phyloP scores from a whole-genome alignment of 2,797 vertebrate species.

The Atherinosoma microstoma region DNA sequence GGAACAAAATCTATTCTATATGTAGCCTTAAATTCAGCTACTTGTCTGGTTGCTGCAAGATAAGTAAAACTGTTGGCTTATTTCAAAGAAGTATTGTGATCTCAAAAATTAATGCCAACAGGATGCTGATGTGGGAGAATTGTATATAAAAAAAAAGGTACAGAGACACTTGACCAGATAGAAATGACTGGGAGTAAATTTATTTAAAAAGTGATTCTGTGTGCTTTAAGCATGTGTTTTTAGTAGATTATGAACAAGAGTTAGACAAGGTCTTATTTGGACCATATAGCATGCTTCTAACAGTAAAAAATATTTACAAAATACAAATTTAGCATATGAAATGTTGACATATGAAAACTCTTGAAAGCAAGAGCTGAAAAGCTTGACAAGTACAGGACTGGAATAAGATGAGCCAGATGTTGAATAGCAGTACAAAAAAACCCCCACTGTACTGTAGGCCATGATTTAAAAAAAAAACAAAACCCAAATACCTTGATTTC shows the following conservation, averaged over 20 bases:
- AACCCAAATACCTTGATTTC: background rate
- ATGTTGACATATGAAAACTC: slow-evolving; percentile 78
- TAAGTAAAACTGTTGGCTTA: background rate
- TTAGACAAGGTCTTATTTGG: slow-evolving; percentile 48
- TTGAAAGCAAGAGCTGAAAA: slow-evolving; percentile 67
- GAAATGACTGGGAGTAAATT: slow-evolving; percentile 49
- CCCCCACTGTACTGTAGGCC: slow-evolving; percentile 19
- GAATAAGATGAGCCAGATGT: slow-evolving; percentile 27
- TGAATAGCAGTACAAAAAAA: slow-evolving; percentile 39
- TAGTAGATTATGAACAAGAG: slow-evolving; percentile 59
- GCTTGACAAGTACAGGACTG: slow-evolving; percentile 38
- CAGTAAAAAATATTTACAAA: slow-evolving; percentile 85
- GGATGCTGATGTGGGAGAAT: background rate
- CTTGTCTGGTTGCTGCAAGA: background rate
- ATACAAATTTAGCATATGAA: slow-evolving; percentile 78
- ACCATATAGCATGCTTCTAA: slow-evolving; percentile 68
- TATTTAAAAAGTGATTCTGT: slow-evolving; percentile 67
- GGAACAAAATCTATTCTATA: too few relatives aligned
- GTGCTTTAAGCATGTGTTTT: slow-evolving; percentile 54
- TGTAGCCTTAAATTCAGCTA: too few relatives aligned
- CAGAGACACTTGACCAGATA: background rate
- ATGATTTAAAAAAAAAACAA: background rate
- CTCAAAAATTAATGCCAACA: background rate
- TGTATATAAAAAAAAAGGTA: background rate
- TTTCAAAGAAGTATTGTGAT: background rate